Conservation (phyloP, 2,797 vertebrate genomes). For the Orientallactaga sibirica region DNA sequence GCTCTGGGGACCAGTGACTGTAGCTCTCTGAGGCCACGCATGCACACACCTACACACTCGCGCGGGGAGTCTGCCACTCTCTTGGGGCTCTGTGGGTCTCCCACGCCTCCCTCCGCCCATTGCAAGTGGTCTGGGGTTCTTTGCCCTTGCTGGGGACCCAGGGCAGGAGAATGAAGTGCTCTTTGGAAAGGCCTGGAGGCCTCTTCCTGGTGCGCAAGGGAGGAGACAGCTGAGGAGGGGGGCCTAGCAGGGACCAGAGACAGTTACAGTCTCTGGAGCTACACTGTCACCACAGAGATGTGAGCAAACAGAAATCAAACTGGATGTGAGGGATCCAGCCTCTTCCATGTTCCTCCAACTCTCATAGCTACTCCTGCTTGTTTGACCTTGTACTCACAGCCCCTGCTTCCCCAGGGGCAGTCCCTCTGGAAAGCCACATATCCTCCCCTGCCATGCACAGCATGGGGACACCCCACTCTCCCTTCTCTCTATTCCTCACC, state of each 20-base stretch:
- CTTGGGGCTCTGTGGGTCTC: neutral
- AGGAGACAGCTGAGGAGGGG: neutral
- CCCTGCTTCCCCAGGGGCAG: neutral
- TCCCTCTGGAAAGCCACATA: neutral
- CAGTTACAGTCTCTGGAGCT: neutral
- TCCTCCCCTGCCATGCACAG: fast-evolving
- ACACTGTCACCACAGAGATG: neutral
- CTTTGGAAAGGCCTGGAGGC: neutral
- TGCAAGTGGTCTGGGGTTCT: neutral
- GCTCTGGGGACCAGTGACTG: fast-evolving
- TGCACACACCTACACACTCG: neutral
- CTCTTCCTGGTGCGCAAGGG: neutral
- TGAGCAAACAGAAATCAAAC: neutral
- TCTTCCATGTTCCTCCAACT: neutral
- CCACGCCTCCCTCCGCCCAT: too few relatives aligned
- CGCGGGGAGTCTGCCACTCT: neutral
- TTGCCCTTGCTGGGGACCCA: neutral
- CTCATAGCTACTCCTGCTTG: fast-evolving
- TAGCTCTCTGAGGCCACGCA: neutral
- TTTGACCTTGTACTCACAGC: too few relatives aligned
- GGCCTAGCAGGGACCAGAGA: neutral
- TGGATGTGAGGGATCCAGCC: neutral
- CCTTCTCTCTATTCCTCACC: fast-evolving
- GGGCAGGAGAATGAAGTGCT: too few relatives aligned
- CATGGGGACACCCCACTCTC: neutral